Evolutionary conservation across 2,797 vertebrate species (phyloP).

Genomic region (Thunnus albacares): DNA sequence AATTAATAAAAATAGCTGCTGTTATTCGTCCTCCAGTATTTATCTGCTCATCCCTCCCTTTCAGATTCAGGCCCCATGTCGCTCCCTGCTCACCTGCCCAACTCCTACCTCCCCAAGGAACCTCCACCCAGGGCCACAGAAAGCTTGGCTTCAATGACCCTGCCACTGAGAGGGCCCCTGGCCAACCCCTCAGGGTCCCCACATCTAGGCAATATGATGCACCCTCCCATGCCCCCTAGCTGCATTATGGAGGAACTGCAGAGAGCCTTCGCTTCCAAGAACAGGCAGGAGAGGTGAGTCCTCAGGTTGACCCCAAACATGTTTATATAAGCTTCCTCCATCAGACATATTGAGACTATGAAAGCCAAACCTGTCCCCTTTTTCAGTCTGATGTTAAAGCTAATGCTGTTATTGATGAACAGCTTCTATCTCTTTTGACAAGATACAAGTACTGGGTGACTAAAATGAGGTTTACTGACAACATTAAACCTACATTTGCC

Average conservation of each 20-base stretch:
- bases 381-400: not conserved
- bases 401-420: slow-evolving; percentile 1
- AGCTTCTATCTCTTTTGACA: not conserved
- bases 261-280: slow-evolving; percentile 95
- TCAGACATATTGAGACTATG: not conserved
- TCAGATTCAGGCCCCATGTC: slow-evolving; percentile 80
- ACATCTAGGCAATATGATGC: slow-evolving; percentile 91
- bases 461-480: not conserved
- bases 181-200: slow-evolving; percentile 91
- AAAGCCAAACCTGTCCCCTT: slow-evolving; percentile 5
- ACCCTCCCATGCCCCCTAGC: slow-evolving; percentile 96
- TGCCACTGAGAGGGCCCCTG: slow-evolving; percentile 87
- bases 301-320: slow-evolving; percentile 3
- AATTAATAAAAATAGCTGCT: not conserved
- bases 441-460: not conserved
- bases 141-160: slow-evolving; percentile 77
- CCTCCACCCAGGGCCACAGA: slow-evolving; percentile 78
- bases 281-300: slow-evolving; percentile 94
- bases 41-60: not conserved
- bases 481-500: not conserved
- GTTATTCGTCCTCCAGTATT: not conserved
- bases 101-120: slow-evolving; percentile 87
- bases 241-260: slow-evolving; percentile 98
- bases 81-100: slow-evolving; percentile 83
- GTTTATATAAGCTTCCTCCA: not conserved